These are phyloP conservation scores for Alligator sinensis DNA, from an alignment of 2,113 vertebrate genomes.

Conservation along the genomic window DNA sequence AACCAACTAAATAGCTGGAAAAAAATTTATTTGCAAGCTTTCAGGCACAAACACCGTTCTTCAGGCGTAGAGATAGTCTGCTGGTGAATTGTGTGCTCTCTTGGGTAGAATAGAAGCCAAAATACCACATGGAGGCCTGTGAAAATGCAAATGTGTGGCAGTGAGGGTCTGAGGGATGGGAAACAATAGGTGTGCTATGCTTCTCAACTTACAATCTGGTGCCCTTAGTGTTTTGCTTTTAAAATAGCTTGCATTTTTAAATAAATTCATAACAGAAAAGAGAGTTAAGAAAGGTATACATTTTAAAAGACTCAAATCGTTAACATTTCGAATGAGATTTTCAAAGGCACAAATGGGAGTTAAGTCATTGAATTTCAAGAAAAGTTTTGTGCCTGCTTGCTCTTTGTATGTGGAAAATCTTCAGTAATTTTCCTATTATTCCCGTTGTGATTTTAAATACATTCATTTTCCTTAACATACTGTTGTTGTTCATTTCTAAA, in stretches of 20 bases:
- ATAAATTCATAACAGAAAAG: background rate
- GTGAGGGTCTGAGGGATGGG: too few relatives aligned
- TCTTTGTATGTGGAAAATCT: background rate
- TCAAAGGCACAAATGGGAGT: background rate
- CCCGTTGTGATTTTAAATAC: background rate
- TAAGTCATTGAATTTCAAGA: background rate
- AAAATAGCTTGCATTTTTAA: background rate
- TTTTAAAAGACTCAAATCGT: background rate
- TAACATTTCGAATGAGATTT: background rate
- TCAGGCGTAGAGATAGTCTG: too few relatives aligned
- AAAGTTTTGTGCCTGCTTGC: background rate
- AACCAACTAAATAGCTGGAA: too few relatives aligned
- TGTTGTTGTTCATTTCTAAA: background rate
- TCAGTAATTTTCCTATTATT: background rate
- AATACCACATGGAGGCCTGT: too few relatives aligned
- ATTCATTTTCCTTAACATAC: background rate
- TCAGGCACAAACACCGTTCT: too few relatives aligned
- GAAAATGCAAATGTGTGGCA: too few relatives aligned
- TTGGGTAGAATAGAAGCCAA: too few relatives aligned
- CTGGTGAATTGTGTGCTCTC: too few relatives aligned
- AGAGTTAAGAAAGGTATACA: background rate
- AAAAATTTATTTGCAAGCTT: too few relatives aligned
- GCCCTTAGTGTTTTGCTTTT: background rate
- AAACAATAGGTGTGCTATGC: too few relatives aligned
- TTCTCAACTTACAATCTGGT: background rate